phyloP scores from a whole-genome alignment of 1,140 invertebrate species.

The Teleopsis dalmanni region DNA sequence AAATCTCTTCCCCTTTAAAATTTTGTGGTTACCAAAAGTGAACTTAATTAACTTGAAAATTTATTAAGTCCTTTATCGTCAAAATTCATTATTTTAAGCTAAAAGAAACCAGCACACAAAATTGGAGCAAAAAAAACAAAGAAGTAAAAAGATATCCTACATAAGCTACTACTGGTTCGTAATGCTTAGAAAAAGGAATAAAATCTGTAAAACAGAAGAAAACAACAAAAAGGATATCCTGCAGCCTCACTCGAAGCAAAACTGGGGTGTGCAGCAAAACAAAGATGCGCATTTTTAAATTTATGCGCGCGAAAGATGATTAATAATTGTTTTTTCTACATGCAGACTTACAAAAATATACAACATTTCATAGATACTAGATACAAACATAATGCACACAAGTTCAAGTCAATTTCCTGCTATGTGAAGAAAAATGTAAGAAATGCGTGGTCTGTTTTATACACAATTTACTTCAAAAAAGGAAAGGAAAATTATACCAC shows the following conservation, averaged over 20 bases:
- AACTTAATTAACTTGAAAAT: slow-evolving; percentile 41
- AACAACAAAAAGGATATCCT: neutral
- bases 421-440: slow-evolving; percentile 36
- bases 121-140: neutral
- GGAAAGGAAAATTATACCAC: no score
- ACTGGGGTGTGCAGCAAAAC: neutral
- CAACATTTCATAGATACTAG: neutral
- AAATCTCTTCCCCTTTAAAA: no score
- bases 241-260: neutral
- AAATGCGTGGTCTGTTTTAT: slow-evolving; percentile 40
- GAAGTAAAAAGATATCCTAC: no score
- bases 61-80: slow-evolving; percentile 31
- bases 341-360: slow-evolving; percentile 8
- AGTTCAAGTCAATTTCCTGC: neutral
- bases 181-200: no score
- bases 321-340: slow-evolving; percentile 30
- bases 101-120: neutral
- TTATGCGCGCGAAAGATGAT: slow-evolving; percentile 33
- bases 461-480: slow-evolving; percentile 43
- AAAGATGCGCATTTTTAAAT: neutral
- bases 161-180: no score
- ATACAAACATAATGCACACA: neutral
- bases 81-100: slow-evolving; percentile 30
- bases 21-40: neutral
- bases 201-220: no score